phyloP scores from a whole-genome alignment of 2,888 invertebrate species.

The Nymphalis polychloros region DNA sequence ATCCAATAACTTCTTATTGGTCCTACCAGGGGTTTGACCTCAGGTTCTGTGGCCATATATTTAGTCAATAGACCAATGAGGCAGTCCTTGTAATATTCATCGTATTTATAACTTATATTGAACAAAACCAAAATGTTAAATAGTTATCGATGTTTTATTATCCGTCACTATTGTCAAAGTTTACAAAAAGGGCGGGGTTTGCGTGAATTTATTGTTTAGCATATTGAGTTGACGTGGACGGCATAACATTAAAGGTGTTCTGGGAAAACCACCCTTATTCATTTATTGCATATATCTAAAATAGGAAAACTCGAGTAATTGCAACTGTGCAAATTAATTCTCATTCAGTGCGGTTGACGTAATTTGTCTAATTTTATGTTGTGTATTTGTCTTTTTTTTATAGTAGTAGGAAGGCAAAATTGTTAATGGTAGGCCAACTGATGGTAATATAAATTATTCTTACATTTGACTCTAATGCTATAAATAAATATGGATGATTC shows the following conservation, averaged over 20 bases:
- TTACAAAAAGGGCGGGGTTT: constrained; percentile 57
- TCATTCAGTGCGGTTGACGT: no score
- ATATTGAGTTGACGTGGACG: constrained; percentile 63
- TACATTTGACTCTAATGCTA: no score
- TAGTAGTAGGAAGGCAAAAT: no score
- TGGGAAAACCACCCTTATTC: constrained; percentile 37
- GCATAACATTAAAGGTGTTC: constrained; percentile 1
- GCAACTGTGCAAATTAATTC: neutral
- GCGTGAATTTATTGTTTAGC: constrained; percentile 67
- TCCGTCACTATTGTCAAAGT: constrained; percentile 48
- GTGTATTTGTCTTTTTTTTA: no score
- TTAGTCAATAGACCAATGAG: no score
- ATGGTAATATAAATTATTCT: neutral
- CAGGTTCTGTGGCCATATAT: no score
- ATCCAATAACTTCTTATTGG: no score
- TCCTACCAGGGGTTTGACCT: no score
- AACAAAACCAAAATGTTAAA: neutral
- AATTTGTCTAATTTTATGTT: no score
- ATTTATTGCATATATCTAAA: rapidly evolving
- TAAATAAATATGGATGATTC: no score
- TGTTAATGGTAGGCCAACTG: neutral
- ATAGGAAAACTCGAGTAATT: neutral
- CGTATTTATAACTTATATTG: no score
- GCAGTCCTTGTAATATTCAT: no score
- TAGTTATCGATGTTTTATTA: constrained; percentile 33